Evolutionary conservation across 1,140 invertebrate genomes (phyloP).

Genomic region (Monomorium pharaonis): DNA sequence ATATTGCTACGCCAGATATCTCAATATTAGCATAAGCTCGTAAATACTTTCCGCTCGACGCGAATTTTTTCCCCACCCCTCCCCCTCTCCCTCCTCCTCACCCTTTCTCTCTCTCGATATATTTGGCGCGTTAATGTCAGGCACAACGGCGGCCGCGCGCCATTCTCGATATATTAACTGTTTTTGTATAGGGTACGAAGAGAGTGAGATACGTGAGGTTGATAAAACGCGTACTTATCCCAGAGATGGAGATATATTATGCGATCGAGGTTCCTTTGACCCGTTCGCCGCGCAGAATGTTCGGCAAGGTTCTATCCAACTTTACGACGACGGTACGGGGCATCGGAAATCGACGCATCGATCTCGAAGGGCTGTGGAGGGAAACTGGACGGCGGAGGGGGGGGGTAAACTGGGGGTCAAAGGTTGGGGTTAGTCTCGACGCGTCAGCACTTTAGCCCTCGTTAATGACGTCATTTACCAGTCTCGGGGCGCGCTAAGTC

Average conservation of each 20-base stretch:
- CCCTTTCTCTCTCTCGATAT: constrained; percentile 7
- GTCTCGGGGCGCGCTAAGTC: constrained; percentile 60
- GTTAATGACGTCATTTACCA: constrained; percentile 80
- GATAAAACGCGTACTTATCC: constrained; percentile 57
- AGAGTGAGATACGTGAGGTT: constrained; percentile 49
- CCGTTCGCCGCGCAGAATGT: constrained; percentile 40
- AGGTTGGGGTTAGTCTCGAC: constrained; percentile 73
- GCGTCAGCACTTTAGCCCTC: constrained; percentile 78
- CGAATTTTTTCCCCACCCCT: constrained; percentile 18
- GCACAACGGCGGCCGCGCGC: constrained; percentile 17
- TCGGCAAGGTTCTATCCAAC: constrained; percentile 66
- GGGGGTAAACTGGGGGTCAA: constrained; percentile 70
- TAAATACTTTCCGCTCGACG: constrained; percentile 50
- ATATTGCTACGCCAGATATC: constrained; percentile 54
- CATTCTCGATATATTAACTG: constrained; percentile 52
- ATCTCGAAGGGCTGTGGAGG: constrained; percentile 72
- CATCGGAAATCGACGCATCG: constrained; percentile 78
- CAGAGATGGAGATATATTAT: constrained; percentile 62
- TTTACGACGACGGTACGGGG: constrained; percentile 68
- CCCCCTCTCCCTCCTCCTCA: neutral
- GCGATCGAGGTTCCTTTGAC: constrained; percentile 59
- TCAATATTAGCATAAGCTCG: constrained; percentile 59
- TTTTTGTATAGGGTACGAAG: constrained; percentile 52
- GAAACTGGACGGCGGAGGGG: constrained; percentile 63
- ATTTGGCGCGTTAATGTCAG: constrained; percentile 54